Evolutionary conservation across 1,140 invertebrate species (phyloP).

Genomic region (Phocides pigmalion): DNA sequence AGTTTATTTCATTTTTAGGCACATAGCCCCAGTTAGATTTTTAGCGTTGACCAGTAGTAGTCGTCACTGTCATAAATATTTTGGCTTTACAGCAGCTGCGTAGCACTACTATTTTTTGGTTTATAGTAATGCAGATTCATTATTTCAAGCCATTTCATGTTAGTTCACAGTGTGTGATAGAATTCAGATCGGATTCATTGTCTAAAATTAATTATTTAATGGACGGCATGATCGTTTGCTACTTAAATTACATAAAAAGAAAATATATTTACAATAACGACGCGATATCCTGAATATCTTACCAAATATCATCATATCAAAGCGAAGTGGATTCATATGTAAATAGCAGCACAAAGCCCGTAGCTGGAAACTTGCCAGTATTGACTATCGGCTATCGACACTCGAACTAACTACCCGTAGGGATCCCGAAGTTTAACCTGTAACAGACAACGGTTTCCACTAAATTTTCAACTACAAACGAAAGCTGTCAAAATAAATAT

Average conservation of each 20-base stretch:
- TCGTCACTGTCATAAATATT: no score
- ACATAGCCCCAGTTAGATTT: no score
- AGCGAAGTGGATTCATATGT: conserved; percentile 48
- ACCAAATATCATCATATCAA: conserved; percentile 33
- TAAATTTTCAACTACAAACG: neutral
- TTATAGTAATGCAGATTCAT: no score
- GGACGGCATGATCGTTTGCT: neutral
- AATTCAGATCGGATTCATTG: no score
- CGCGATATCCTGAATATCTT: conserved; percentile 21
- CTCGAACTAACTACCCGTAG: conserved; percentile 34
- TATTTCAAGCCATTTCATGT: no score
- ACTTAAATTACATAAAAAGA: neutral
- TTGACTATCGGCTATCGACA: conserved; percentile 66
- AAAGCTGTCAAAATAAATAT: no score
- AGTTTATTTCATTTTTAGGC: no score
- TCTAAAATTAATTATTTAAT: no score
- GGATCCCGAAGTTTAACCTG: conserved; percentile 22
- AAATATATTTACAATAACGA: neutral
- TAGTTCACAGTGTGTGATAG: no score
- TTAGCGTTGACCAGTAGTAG: no score
- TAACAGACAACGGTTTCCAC: conserved; percentile 13
- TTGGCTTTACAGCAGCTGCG: no score
- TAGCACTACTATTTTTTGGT: no score
- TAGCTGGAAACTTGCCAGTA: conserved; percentile 67
- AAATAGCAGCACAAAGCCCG: conserved; percentile 48